phyloP scores from a whole-genome alignment of 2,113 vertebrate species.

The Salvator merianae region DNA sequence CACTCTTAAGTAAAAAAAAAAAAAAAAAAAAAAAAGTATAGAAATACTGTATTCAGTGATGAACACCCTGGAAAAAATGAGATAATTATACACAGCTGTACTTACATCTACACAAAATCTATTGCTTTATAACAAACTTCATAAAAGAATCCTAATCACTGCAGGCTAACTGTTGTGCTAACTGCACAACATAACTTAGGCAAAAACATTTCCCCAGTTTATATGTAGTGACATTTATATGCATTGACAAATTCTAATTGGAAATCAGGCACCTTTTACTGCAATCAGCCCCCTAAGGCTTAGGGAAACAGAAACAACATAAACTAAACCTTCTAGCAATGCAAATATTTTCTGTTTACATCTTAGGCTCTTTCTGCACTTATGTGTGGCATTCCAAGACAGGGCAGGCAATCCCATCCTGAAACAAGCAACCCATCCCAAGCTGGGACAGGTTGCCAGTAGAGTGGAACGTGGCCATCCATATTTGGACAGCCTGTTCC shows the following conservation, averaged over 20 bases:
- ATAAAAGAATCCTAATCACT: constrained; percentile 48
- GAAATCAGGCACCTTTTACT: neutral
- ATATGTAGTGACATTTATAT: neutral
- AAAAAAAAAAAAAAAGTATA: constrained; percentile 17
- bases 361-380: too few relatives aligned
- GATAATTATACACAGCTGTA: constrained; percentile 47
- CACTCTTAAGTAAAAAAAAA: too few relatives aligned
- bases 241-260: neutral
- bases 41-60: constrained; percentile 41
- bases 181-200: constrained; percentile 40
- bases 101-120: constrained; percentile 49
- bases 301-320: neutral
- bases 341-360: neutral
- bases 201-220: constrained; percentile 4
- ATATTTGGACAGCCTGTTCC: too few relatives aligned
- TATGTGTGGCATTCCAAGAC: too few relatives aligned
- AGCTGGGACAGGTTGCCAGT: too few relatives aligned
- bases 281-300: neutral
- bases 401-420: too few relatives aligned
- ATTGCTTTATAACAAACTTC: constrained; percentile 51
- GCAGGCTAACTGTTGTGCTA: constrained; percentile 52
- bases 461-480: too few relatives aligned
- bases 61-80: constrained; percentile 27
- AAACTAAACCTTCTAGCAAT: fast-evolving
- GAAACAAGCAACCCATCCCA: too few relatives aligned